These are phyloP conservation scores for Hofmannophila pseudospretella DNA, from an alignment of 2,888 invertebrate genomes.

Conservation along the genomic window DNA sequence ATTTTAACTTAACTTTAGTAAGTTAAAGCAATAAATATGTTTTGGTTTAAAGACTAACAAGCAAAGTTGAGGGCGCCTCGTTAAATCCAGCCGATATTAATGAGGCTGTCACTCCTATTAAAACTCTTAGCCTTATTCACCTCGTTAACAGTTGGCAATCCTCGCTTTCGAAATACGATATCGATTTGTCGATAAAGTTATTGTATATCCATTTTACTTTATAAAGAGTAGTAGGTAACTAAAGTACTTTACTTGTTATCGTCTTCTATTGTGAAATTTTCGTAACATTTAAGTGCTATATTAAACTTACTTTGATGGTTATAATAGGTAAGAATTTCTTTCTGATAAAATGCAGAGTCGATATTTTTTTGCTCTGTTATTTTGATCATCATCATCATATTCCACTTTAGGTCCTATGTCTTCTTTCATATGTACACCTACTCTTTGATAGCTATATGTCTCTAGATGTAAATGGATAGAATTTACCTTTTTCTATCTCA, in stretches of 20 bases:
- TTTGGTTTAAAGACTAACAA: constrained; percentile 47
- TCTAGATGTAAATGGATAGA: too few species aligned
- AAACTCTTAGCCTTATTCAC: constrained; percentile 42
- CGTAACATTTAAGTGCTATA: too few species aligned
- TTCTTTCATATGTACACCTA: too few species aligned
- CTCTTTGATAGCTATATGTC: too few species aligned
- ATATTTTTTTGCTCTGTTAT: too few species aligned
- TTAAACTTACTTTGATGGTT: too few species aligned
- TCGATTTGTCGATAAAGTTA: constrained; percentile 23
- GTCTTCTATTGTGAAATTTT: neutral
- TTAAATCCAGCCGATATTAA: constrained; percentile 42
- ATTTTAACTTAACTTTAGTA: too few species aligned
- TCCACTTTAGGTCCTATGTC: too few species aligned
- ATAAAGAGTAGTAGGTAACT: constrained; percentile 1
- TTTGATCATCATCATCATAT: too few species aligned
- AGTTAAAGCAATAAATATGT: constrained; percentile 28
- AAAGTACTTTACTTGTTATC: constrained; percentile 1
- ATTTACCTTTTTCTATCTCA: too few species aligned
- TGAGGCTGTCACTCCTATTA: constrained; percentile 46
- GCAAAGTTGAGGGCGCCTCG: constrained; percentile 47
- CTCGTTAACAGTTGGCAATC: constrained; percentile 37
- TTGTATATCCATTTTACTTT: constrained; percentile 6
- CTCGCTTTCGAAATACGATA: constrained; percentile 22
- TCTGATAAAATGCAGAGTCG: too few species aligned
- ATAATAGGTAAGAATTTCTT: too few species aligned